A percentile compares a stretch with the other conserved stretches of the same genome.
Conservation (phyloP, 2,113 vertebrate genomes). For the Bos indicus region DNA sequence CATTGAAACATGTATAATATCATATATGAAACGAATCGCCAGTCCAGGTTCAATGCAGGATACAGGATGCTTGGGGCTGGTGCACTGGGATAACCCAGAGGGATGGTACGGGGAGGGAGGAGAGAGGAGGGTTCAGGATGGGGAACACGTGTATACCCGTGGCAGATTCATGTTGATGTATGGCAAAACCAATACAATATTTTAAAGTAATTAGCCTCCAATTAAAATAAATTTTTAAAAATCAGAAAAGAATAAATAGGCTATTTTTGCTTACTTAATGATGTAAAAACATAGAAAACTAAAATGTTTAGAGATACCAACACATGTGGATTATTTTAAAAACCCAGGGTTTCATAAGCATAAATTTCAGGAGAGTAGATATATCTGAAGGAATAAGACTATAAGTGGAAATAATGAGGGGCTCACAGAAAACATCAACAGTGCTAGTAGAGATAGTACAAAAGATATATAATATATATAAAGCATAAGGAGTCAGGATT, state of each 20-base stretch:
- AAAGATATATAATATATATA: background rate
- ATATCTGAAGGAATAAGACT: background rate
- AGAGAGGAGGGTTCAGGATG: too few relatives aligned
- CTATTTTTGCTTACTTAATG: background rate
- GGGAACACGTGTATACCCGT: too few relatives aligned
- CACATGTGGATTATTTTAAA: background rate
- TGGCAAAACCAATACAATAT: too few relatives aligned
- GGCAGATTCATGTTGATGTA: too few relatives aligned
- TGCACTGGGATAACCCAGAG: too few relatives aligned
- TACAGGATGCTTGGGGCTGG: too few relatives aligned
- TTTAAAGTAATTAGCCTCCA: too few relatives aligned
- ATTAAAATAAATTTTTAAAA: background rate
- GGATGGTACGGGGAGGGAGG: too few relatives aligned
- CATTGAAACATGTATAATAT: too few relatives aligned
- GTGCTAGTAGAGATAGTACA: background rate
- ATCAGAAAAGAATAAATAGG: background rate
- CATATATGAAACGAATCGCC: too few relatives aligned
- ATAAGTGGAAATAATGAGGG: background rate
- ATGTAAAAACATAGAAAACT: background rate
- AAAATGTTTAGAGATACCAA: background rate
- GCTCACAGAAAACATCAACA: background rate
- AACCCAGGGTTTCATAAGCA: background rate
- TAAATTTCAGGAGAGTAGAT: background rate
- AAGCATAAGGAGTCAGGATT: background rate
- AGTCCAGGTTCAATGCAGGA: too few relatives aligned